Conservation (phyloP, 2,113 vertebrate genomes). For the Phrynosoma blainvillii region DNA sequence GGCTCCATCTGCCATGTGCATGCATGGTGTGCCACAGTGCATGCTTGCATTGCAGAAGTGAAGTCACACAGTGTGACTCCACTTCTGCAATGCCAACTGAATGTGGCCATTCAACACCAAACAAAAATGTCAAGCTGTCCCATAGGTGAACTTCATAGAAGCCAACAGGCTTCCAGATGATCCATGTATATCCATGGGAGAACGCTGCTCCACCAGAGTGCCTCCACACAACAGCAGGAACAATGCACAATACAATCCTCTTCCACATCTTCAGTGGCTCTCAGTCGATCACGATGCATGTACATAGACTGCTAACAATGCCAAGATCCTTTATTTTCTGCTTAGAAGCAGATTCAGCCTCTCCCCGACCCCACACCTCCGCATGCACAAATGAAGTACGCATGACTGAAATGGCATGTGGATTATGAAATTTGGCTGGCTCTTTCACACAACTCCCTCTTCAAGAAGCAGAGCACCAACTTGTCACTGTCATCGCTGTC, state of each 20-base stretch:
- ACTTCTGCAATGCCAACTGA: too few species aligned
- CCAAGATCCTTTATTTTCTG: neutral
- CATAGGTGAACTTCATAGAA: too few species aligned
- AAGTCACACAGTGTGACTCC: too few species aligned
- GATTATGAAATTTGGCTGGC: neutral
- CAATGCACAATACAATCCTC: neutral
- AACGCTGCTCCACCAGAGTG: too few species aligned
- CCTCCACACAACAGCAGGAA: neutral
- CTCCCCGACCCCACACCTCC: too few species aligned
- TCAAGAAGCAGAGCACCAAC: neutral
- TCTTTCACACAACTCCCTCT: neutral
- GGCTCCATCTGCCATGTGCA: too few species aligned
- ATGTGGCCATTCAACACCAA: too few species aligned
- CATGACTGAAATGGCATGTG: neutral
- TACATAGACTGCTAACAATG: neutral
- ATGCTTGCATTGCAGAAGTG: too few species aligned
- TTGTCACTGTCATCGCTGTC: slow-evolving; percentile 23
- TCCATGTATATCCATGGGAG: neutral
- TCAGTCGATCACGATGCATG: neutral
- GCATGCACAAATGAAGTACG: neutral
- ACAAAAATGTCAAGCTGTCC: too few species aligned
- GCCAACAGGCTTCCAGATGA: too few species aligned
- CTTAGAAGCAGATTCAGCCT: neutral
- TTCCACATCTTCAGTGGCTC: neutral
- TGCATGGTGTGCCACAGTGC: too few species aligned